phyloP scores from a whole-genome alignment of 1,140 invertebrate genomes.

The Pseudomyrmex pallidus region DNA sequence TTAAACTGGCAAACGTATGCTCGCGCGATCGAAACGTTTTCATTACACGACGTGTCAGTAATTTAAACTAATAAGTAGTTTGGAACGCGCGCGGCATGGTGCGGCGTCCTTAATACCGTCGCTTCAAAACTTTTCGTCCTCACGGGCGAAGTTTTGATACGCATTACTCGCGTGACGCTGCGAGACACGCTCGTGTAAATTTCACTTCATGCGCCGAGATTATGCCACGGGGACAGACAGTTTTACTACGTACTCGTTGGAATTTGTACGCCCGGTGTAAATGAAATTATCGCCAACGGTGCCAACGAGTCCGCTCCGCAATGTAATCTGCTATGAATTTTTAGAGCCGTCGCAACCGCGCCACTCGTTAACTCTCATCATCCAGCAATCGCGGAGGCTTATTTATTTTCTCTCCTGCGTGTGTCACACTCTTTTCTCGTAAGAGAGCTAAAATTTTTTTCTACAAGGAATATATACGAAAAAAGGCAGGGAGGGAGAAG shows the following conservation, averaged over 20 bases:
- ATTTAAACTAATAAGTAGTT: conserved; percentile 56
- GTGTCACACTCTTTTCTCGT: background rate
- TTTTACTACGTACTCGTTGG: conserved; percentile 47
- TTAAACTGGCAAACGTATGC: conserved; percentile 17
- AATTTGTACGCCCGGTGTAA: conserved; percentile 45
- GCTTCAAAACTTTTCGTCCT: conserved; percentile 48
- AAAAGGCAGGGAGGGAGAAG: too few species aligned
- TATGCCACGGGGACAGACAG: conserved; percentile 41
- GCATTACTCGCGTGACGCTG: conserved; percentile 37
- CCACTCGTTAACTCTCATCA: conserved; percentile 19
- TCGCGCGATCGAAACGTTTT: conserved; percentile 20
- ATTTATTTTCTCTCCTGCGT: background rate
- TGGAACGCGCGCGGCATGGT: background rate
- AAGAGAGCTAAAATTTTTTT: background rate
- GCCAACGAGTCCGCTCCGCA: background rate
- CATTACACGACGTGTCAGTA: conserved; percentile 35
- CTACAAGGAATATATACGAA: background rate
- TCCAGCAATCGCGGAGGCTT: background rate
- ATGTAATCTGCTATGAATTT: conserved; percentile 30
- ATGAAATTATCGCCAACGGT: conserved; percentile 37
- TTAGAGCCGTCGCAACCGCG: background rate
- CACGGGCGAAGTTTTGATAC: conserved; percentile 48
- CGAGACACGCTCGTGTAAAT: conserved; percentile 52
- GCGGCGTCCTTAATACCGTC: conserved; percentile 36
- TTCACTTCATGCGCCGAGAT: conserved; percentile 52